Conservation (phyloP, 2,797 vertebrate genomes). For the Delichon dasypus region DNA sequence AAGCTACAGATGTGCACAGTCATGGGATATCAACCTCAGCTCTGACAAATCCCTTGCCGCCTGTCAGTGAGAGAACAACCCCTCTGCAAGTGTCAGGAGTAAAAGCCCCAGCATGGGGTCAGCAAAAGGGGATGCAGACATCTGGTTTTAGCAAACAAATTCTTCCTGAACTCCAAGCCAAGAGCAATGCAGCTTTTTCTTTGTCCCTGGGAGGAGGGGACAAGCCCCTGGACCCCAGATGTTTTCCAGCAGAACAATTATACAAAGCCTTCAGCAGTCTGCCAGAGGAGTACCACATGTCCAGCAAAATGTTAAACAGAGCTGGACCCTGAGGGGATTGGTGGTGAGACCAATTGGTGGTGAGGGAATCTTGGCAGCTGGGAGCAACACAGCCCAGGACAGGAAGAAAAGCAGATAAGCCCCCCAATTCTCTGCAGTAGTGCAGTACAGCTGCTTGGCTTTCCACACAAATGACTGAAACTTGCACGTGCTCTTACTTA, state of each 20-base stretch:
- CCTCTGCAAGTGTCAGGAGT: not conserved
- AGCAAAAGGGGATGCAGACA: not conserved
- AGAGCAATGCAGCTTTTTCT: not conserved
- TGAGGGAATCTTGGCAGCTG: not conserved
- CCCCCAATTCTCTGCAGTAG: not conserved
- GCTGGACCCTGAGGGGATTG: not conserved
- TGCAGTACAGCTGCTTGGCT: not conserved
- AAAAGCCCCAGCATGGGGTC: not conserved
- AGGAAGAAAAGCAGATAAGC: not conserved
- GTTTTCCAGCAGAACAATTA: not conserved
- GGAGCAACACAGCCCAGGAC: not conserved
- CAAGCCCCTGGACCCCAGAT: not conserved
- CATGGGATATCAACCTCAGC: rapidly evolving
- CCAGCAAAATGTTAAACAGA: not conserved
- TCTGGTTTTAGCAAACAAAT: not conserved
- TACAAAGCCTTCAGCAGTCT: not conserved
- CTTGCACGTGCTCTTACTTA: rapidly evolving
- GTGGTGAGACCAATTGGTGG: not conserved
- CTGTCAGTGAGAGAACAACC: not conserved
- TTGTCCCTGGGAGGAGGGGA: not conserved
- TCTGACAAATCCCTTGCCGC: not conserved
- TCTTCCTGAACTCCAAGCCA: not conserved
- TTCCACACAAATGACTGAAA: not conserved
- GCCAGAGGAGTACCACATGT: not conserved
- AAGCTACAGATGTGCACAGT: not conserved